phyloP scores from a whole-genome alignment of 2,113 vertebrate genomes.

The Istiophorus platypterus region DNA sequence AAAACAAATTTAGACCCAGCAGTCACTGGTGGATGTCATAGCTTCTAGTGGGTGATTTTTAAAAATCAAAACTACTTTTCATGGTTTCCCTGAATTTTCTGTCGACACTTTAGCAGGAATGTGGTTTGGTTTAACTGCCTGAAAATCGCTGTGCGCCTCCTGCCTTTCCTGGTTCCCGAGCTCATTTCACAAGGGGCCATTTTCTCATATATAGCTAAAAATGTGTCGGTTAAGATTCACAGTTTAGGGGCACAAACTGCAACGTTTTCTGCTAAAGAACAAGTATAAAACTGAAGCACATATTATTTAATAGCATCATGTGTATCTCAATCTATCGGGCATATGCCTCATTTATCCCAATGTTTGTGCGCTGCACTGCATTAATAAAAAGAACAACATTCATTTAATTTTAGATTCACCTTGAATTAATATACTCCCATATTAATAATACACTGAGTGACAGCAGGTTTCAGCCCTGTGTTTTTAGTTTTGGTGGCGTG shows the following conservation, averaged over 20 bases:
- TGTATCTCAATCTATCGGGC: neutral
- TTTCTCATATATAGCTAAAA: slow-evolving; percentile 13
- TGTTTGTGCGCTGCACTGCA: neutral
- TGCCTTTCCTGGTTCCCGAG: neutral
- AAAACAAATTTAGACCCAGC: neutral
- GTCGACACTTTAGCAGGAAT: slow-evolving; percentile 15
- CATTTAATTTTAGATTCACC: no score
- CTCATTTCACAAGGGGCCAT: slow-evolving; percentile 12
- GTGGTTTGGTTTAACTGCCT: slow-evolving; percentile 29
- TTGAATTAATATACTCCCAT: neutral
- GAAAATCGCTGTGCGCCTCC: slow-evolving; percentile 1
- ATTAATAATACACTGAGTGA: neutral
- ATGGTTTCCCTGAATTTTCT: slow-evolving; percentile 19
- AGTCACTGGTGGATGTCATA: neutral
- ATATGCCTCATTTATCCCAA: neutral
- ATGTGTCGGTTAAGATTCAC: neutral
- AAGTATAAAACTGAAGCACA: neutral
- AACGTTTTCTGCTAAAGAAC: neutral
- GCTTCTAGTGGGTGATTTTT: no score
- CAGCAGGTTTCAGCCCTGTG: neutral
- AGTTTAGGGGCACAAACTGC: neutral
- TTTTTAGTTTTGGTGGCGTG: neutral
- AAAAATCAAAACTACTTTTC: slow-evolving; percentile 28
- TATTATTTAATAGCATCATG: neutral
- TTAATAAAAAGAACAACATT: no score